A percentile compares a stretch with the other conserved stretches of the same genome.
Evolutionary conservation across 2,113 vertebrate species (phyloP).

Genomic region (Oreochromis tanganicae): DNA sequence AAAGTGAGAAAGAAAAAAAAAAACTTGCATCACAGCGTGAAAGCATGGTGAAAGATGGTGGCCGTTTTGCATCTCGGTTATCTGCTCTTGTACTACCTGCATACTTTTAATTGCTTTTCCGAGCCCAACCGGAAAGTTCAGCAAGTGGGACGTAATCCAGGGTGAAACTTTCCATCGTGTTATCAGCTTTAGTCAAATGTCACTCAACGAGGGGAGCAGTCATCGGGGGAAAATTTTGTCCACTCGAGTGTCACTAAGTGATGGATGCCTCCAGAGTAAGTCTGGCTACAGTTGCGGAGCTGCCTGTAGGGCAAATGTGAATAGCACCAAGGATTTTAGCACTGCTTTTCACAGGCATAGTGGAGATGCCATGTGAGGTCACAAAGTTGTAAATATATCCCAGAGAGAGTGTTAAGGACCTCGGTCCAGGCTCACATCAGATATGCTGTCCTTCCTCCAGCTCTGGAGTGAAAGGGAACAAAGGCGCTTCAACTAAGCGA

Average conservation of each 20-base stretch:
- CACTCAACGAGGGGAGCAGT: slow-evolving; percentile 19
- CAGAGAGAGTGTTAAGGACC: slow-evolving; percentile 17
- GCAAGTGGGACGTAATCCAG: neutral
- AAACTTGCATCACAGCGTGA: neutral
- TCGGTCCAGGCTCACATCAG: neutral
- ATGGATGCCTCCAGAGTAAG: slow-evolving; percentile 39
- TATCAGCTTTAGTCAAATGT: slow-evolving; percentile 15
- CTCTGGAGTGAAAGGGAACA: neutral
- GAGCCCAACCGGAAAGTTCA: neutral
- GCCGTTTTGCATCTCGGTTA: neutral
- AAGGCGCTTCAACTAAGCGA: neutral
- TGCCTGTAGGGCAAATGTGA: slow-evolving; percentile 48
- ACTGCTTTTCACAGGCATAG: slow-evolving; percentile 36
- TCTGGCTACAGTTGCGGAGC: neutral
- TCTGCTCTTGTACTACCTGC: neutral
- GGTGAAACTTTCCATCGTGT: neutral
- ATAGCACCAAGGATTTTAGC: slow-evolving; percentile 49
- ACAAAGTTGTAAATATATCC: slow-evolving; percentile 54
- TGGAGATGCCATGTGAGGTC: slow-evolving; percentile 45
- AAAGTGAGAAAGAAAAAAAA: neutral
- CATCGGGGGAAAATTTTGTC: slow-evolving; percentile 51
- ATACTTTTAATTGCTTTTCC: neutral
- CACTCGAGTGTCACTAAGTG: slow-evolving; percentile 54
- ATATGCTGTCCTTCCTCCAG: neutral
- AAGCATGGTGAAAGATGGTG: neutral